Conservation (phyloP, 2,113 vertebrate genomes). For the Pachycephala philippinensis region DNA sequence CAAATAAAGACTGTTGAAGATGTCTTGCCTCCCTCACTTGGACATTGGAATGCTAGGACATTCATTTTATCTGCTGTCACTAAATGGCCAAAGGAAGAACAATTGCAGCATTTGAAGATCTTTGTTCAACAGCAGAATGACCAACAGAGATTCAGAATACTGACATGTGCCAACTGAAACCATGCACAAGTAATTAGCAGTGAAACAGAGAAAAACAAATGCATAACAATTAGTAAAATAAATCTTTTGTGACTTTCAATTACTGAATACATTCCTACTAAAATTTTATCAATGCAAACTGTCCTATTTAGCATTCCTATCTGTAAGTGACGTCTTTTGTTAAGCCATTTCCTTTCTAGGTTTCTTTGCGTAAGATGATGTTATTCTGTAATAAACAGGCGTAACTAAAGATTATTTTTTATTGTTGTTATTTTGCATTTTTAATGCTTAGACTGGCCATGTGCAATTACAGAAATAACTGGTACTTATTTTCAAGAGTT, state of each 20-base stretch:
- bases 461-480: not conserved
- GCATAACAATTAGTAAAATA: not conserved
- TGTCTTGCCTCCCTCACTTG: not conserved
- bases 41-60: too few species aligned
- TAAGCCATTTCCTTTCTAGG: not conserved
- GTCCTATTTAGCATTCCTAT: not conserved
- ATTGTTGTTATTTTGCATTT: not conserved
- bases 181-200: not conserved
- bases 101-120: not conserved
- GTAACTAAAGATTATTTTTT: not conserved
- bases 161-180: not conserved
- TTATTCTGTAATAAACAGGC: not conserved
- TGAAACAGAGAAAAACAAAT: not conserved
- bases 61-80: not conserved
- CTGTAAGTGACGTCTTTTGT: not conserved
- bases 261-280: not conserved
- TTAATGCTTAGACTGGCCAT: not conserved
- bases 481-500: not conserved
- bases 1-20: not conserved
- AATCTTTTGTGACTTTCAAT: not conserved
- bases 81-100: not conserved
- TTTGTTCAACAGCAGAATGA: not conserved
- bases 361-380: not conserved
- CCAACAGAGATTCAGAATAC: not conserved
- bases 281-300: not conserved